Evolutionary conservation across 2,797 vertebrate genomes (phyloP).

Genomic region (Melanotaenia boesemani): DNA sequence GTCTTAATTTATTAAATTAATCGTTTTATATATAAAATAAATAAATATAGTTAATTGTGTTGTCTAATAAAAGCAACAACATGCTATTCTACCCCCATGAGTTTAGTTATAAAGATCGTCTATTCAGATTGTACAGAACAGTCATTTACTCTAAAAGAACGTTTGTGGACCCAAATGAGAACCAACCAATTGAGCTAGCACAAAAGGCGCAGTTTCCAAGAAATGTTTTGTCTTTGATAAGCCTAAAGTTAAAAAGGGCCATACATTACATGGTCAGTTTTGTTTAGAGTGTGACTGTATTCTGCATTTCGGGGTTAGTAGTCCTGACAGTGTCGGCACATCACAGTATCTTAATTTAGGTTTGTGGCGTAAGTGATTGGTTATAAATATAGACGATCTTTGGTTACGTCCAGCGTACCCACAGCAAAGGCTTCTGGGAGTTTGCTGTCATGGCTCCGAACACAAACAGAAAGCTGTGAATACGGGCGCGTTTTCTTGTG

Average conservation of each 20-base stretch:
- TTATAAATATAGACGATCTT: slow-evolving; percentile 55
- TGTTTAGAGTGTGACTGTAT: neutral
- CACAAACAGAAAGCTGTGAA: slow-evolving; percentile 66
- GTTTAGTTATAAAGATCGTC: slow-evolving; percentile 7
- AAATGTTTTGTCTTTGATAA: no score
- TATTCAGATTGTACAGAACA: neutral
- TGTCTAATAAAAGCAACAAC: neutral
- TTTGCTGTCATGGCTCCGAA: slow-evolving; percentile 78
- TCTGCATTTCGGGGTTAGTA: neutral
- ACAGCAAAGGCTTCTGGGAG: slow-evolving; percentile 64
- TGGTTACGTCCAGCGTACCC: neutral
- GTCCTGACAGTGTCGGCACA: neutral
- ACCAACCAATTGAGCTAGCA: no score
- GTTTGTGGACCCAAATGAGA: neutral
- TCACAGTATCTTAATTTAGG: neutral
- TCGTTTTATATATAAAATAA: neutral
- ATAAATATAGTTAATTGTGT: accelerated
- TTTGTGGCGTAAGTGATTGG: accelerated
- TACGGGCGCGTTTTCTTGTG: slow-evolving; percentile 4
- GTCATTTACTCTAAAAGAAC: neutral
- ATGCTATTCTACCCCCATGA: accelerated
- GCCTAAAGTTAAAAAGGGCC: no score
- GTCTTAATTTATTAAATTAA: neutral
- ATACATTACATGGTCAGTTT: neutral
- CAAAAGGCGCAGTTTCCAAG: no score